phyloP scores from a whole-genome alignment of 2,113 vertebrate species.

The Mesoclemmys tuberculata region DNA sequence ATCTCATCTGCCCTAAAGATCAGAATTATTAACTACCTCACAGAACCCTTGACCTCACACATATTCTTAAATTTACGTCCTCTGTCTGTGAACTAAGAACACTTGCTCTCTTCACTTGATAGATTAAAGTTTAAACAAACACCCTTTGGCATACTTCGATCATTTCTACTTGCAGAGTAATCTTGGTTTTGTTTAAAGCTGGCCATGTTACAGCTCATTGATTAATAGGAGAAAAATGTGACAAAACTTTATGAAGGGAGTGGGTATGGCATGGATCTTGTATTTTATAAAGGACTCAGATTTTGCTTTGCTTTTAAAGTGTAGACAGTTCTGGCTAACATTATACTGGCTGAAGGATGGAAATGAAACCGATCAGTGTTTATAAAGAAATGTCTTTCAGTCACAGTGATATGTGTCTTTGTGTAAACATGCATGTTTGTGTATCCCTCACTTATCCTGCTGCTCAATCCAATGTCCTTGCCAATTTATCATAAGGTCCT shows the following conservation, averaged over 20 bases:
- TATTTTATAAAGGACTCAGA: constrained; percentile 19
- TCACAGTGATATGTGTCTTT: neutral
- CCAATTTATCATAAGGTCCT: neutral
- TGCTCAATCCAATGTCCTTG: neutral
- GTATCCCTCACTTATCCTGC: neutral
- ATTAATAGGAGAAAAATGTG: constrained; percentile 16
- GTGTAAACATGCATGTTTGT: neutral
- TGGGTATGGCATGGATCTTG: neutral
- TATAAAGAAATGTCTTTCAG: neutral
- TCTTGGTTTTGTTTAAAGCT: constrained; percentile 29
- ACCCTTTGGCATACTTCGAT: neutral
- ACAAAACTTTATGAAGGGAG: neutral
- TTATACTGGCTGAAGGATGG: neutral
- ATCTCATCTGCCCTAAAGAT: neutral
- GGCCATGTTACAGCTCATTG: neutral
- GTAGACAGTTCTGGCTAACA: neutral
- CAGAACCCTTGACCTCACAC: neutral
- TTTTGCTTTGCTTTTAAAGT: constrained; percentile 17
- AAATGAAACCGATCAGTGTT: neutral
- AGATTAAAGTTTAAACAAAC: constrained; percentile 29
- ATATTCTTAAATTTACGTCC: neutral
- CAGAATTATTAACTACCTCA: neutral
- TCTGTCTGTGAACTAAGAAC: neutral
- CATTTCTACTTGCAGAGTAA: constrained; percentile 34
- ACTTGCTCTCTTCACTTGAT: neutral